phyloP scores from a whole-genome alignment of 2,888 invertebrate genomes.

The Nephrotoma flavescens region DNA sequence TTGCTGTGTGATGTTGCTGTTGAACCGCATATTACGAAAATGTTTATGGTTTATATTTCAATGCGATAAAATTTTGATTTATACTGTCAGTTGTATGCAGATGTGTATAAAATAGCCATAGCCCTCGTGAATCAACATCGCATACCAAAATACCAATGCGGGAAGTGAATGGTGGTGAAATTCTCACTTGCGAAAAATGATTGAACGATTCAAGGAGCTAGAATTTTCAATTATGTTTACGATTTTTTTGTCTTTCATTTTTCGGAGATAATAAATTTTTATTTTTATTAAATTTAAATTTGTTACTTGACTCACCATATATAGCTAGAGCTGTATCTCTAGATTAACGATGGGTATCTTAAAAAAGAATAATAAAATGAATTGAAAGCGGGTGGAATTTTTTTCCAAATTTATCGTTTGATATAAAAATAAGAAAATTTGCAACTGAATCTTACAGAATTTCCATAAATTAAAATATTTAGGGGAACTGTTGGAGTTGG shows the following conservation, averaged over 20 bases:
- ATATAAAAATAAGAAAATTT: not conserved
- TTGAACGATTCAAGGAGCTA: not conserved
- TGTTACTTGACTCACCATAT: not conserved
- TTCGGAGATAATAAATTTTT: not conserved
- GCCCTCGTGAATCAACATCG: not conserved
- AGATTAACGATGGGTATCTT: not conserved
- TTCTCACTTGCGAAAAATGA: not conserved
- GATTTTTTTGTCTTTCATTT: not conserved
- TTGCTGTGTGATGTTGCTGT: not conserved
- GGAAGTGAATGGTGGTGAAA: not conserved
- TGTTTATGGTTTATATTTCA: not conserved
- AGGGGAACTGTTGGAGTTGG: too few relatives aligned
- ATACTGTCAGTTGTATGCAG: not conserved
- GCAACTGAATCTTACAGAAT: not conserved
- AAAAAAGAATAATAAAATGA: not conserved
- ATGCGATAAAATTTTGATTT: not conserved
- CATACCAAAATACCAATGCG: not conserved
- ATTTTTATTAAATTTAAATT: not conserved
- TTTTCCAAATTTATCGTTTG: not conserved
- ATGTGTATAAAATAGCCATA: not conserved
- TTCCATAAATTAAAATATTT: not conserved
- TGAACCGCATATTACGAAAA: not conserved
- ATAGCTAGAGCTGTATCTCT: not conserved
- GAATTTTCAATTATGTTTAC: not conserved
- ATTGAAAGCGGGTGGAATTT: not conserved